These are phyloP conservation scores for Apis mellifera DNA, from an alignment of 1,140 invertebrate species.

Conservation along the genomic window DNA sequence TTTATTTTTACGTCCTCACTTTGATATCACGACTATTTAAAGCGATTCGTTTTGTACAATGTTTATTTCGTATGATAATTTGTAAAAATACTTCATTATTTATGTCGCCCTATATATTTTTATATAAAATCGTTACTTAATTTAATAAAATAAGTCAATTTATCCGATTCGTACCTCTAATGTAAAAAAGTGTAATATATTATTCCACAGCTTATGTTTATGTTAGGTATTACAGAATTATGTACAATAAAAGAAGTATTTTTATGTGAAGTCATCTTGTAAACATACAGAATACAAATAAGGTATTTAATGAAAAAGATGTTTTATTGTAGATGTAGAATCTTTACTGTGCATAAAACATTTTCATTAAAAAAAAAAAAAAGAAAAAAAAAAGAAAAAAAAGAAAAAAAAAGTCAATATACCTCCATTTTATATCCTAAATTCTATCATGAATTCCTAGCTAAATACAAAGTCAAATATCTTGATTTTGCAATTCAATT, in stretches of 20 bases:
- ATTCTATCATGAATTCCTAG: constrained; percentile 69
- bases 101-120: constrained; percentile 77
- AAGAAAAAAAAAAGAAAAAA: constrained; percentile 68
- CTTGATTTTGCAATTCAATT: neutral
- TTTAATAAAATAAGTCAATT: constrained; percentile 76
- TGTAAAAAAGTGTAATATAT: constrained; percentile 80
- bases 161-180: constrained; percentile 74
- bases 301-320: constrained; percentile 74
- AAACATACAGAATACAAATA: constrained; percentile 68
- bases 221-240: constrained; percentile 68
- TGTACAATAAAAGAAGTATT: constrained; percentile 76
- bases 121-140: constrained; percentile 77
- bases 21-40: constrained; percentile 74
- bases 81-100: constrained; percentile 80
- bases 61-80: constrained; percentile 71
- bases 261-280: constrained; percentile 77
- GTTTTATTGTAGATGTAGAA: constrained; percentile 67
- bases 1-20: constrained; percentile 76
- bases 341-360: constrained; percentile 71
- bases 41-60: constrained; percentile 76
- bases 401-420: constrained; percentile 78
- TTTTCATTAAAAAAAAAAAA: constrained; percentile 66
- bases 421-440: constrained; percentile 69
- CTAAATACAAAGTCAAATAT: neutral
- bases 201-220: constrained; percentile 61